phyloP scores from a whole-genome alignment of 1,140 invertebrate species.

The Mamestra configurata region DNA sequence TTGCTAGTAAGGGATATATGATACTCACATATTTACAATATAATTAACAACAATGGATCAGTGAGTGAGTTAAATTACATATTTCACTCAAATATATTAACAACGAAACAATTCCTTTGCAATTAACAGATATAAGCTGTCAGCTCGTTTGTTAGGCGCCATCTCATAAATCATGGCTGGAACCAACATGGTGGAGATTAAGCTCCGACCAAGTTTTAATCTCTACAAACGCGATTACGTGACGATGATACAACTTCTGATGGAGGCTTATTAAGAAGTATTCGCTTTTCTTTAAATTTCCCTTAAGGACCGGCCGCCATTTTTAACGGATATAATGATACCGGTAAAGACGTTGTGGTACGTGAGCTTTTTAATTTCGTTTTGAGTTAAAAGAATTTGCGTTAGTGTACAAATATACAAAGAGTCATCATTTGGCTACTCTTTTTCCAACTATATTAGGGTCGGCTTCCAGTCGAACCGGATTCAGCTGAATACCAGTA shows the following conservation, averaged over 20 bases:
- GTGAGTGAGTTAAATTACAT: neutral
- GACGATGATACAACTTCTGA: constrained; percentile 23
- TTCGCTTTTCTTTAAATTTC: constrained; percentile 16
- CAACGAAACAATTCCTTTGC: constrained; percentile 28
- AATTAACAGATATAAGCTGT: constrained; percentile 43
- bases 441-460: no score
- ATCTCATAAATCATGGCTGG: constrained; percentile 43
- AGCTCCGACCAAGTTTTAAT: constrained; percentile 49
- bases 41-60: no score
- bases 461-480: no score
- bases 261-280: constrained; percentile 17
- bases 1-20: no score
- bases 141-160: constrained; percentile 30
- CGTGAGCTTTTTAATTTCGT: no score
- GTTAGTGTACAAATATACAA: no score
- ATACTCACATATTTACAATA: no score
- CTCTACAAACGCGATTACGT: constrained; percentile 43
- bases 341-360: no score
- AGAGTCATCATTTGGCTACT: no score
- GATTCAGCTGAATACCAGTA: no score
- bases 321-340: neutral
- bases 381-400: no score
- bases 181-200: constrained; percentile 41
- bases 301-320: neutral
- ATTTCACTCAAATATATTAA: constrained; percentile 31